A percentile compares a stretch with the other conserved stretches of the same genome.
Conservation (phyloP, 2,888 invertebrate genomes). For the Drosophila rellima region DNA sequence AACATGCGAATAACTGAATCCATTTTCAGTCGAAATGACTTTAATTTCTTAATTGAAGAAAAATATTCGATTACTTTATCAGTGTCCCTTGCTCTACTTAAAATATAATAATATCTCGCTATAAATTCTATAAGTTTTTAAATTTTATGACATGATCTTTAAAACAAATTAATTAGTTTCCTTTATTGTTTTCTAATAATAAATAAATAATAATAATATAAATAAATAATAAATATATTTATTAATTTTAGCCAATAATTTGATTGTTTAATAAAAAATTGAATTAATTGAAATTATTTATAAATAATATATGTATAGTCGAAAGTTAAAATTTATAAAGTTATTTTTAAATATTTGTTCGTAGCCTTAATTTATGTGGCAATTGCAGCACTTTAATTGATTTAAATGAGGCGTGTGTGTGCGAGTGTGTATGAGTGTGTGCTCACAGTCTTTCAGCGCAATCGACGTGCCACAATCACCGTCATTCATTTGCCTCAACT, state of each 20-base stretch:
- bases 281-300: background rate
- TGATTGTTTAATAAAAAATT: background rate
- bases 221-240: no score
- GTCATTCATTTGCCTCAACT: conserved; percentile 1
- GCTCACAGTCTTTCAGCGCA: conserved; percentile 11
- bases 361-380: background rate
- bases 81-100: no score
- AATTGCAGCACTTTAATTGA: conserved; percentile 1
- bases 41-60: background rate
- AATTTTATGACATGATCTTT: background rate
- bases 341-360: background rate
- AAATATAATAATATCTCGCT: no score
- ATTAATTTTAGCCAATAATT: no score
- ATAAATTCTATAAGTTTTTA: background rate
- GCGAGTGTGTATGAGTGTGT: background rate
- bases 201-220: no score
- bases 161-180: no score
- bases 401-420: background rate
- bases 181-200: no score
- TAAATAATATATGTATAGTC: background rate
- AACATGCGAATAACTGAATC: background rate
- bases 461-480: background rate
- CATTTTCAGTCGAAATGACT: background rate
- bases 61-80: background rate
- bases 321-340: background rate